Evolutionary conservation across 2,113 vertebrate species (phyloP).

Genomic region (Lepus americanus): DNA sequence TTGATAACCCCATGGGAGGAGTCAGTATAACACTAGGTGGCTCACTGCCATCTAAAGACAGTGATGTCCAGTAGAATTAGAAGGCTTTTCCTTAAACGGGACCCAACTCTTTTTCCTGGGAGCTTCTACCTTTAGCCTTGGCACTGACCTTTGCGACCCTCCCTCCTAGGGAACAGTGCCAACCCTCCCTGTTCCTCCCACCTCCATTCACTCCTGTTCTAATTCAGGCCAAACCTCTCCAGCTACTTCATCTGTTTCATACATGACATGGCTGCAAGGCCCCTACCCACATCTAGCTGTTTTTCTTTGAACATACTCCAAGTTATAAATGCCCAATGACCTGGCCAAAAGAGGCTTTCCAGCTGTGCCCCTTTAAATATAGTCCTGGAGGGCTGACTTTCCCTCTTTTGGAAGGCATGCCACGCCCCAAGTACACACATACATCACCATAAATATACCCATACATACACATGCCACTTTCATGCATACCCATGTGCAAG

Average conservation of each 20-base stretch:
- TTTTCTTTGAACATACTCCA: conserved; percentile 62
- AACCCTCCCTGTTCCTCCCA: neutral
- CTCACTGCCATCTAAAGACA: neutral
- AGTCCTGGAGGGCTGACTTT: conserved; percentile 52
- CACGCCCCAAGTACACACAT: conserved; percentile 24
- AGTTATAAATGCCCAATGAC: conserved; percentile 63
- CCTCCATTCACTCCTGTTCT: neutral
- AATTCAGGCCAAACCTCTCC: neutral
- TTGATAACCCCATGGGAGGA: neutral
- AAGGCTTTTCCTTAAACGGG: conserved; percentile 38
- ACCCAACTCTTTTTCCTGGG: neutral
- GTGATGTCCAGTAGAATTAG: neutral
- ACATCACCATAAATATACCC: conserved; percentile 36
- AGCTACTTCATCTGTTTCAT: conserved; percentile 54
- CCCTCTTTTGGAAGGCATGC: conserved; percentile 55
- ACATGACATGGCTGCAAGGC: conserved; percentile 19
- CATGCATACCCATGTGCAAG: neutral
- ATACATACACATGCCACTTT: neutral
- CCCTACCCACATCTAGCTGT: conserved; percentile 43
- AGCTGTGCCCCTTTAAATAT: conserved; percentile 71
- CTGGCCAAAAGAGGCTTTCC: conserved; percentile 70
- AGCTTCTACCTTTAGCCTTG: neutral
- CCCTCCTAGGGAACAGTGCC: neutral
- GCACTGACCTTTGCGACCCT: neutral
- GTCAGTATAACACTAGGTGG: neutral